These are phyloP conservation scores for Galeruca laticollis DNA, from an alignment of 2,888 invertebrate genomes.

Conservation along the genomic window DNA sequence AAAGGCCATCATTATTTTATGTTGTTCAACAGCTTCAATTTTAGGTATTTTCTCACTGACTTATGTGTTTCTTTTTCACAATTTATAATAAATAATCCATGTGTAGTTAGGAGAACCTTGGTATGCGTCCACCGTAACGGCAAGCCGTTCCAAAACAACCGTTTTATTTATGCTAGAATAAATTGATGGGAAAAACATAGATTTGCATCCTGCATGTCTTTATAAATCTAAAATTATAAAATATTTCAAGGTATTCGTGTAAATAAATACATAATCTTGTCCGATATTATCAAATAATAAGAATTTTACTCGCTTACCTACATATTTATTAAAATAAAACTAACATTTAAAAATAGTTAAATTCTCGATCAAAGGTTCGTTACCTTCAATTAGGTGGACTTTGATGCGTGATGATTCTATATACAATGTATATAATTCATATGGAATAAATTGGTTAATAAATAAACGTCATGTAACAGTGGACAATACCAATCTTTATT, in stretches of 20 bases:
- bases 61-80: too few species aligned
- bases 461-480: too few species aligned
- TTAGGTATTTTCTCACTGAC: too few species aligned
- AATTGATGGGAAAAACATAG: neutral
- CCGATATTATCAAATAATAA: neutral
- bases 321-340: slow-evolving; percentile 1
- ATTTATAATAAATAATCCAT: too few species aligned
- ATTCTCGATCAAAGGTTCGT: slow-evolving; percentile 30
- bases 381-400: slow-evolving; percentile 30
- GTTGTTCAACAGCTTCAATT: too few species aligned
- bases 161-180: too few species aligned
- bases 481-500: too few species aligned
- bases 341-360: neutral
- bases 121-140: neutral
- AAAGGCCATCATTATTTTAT: too few species aligned
- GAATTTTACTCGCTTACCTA: neutral
- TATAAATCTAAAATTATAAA: neutral
- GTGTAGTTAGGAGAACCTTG: neutral
- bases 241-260: neutral
- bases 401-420: slow-evolving; percentile 13
- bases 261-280: neutral
- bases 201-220: neutral
- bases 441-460: too few species aligned
- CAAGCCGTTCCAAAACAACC: too few species aligned
- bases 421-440: too few species aligned